phyloP scores from a whole-genome alignment of 1,140 invertebrate species.

The Ips nitidus region DNA sequence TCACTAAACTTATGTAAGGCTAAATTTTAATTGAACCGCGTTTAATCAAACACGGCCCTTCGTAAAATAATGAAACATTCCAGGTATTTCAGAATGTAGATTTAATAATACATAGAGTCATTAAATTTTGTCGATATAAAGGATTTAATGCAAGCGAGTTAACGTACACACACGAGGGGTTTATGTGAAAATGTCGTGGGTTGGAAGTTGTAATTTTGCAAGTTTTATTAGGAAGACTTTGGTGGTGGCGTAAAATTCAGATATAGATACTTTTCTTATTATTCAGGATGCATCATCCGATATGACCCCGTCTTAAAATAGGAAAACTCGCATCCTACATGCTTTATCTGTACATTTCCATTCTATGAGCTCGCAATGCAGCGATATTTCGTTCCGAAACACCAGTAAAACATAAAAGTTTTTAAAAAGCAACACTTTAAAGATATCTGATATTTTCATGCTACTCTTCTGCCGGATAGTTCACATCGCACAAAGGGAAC shows the following conservation, averaged over 20 bases:
- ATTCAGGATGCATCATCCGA: not conserved
- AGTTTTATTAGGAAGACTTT: no score
- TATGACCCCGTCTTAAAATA: slow-evolving; percentile 1
- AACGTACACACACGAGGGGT: no score
- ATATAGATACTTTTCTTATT: not conserved
- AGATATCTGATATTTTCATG: slow-evolving; percentile 18
- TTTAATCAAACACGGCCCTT: slow-evolving; percentile 1
- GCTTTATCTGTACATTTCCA: slow-evolving; percentile 8
- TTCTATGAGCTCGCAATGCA: slow-evolving; percentile 13
- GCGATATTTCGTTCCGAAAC: slow-evolving; percentile 9
- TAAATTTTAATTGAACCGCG: slow-evolving; percentile 5
- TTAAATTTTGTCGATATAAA: not conserved
- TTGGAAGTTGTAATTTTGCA: no score
- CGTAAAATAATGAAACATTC: not conserved
- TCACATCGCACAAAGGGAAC: not conserved
- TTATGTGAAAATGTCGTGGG: no score
- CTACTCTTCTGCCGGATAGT: not conserved
- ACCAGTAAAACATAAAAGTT: slow-evolving; percentile 15
- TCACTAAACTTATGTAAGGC: not conserved
- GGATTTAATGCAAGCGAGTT: not conserved
- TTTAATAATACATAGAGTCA: not conserved
- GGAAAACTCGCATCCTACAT: not conserved
- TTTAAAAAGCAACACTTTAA: slow-evolving; percentile 16
- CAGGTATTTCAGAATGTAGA: not conserved
- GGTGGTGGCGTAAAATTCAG: no score